Evolutionary conservation across 2,888 invertebrate genomes (phyloP).

Genomic region (Drosophila koepferae): DNA sequence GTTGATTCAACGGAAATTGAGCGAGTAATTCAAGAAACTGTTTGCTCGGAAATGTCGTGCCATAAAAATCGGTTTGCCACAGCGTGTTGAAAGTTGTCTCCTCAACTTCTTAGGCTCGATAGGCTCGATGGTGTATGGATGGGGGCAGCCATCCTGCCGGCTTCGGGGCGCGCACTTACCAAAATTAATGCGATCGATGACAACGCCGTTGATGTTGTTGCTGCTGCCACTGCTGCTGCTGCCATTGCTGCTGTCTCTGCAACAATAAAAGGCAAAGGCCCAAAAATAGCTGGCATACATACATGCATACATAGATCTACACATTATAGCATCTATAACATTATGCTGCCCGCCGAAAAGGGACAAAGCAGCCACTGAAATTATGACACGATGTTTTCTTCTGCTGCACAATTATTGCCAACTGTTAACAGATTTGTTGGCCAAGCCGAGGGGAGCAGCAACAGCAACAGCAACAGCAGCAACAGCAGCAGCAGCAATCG

Average conservation of each 20-base stretch:
- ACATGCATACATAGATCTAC: neutral
- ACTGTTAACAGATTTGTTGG: slow-evolving; percentile 85
- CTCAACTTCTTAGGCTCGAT: slow-evolving; percentile 24
- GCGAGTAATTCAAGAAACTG: slow-evolving; percentile 79
- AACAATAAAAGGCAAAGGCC: slow-evolving; percentile 71
- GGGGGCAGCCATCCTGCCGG: slow-evolving; percentile 8
- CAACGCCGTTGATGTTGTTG: slow-evolving; percentile 63
- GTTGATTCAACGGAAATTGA: slow-evolving; percentile 83
- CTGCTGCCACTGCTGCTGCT: slow-evolving; percentile 44
- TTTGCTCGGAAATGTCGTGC: slow-evolving; percentile 74
- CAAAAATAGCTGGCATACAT: slow-evolving; percentile 54
- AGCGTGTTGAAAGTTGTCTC: slow-evolving; percentile 66
- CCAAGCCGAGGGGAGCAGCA: slow-evolving; percentile 24
- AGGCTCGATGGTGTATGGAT: no score
- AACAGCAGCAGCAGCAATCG: slow-evolving; percentile 1
- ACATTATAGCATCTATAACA: slow-evolving; percentile 24
- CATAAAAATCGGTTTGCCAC: slow-evolving; percentile 69
- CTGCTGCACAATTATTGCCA: slow-evolving; percentile 83
- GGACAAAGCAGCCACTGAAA: slow-evolving; percentile 74
- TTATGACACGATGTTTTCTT: slow-evolving; percentile 73
- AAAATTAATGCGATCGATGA: slow-evolving; percentile 78
- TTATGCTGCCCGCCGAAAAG: slow-evolving; percentile 57
- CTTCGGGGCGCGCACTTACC: slow-evolving; percentile 54
- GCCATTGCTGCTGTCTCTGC: slow-evolving; percentile 37
- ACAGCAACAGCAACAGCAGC: slow-evolving; percentile 13